Evolutionary conservation across 2,888 invertebrate genomes (phyloP), one percentile per base, ranked within the genome.

Genomic region (Thecophora atra): DNA sequence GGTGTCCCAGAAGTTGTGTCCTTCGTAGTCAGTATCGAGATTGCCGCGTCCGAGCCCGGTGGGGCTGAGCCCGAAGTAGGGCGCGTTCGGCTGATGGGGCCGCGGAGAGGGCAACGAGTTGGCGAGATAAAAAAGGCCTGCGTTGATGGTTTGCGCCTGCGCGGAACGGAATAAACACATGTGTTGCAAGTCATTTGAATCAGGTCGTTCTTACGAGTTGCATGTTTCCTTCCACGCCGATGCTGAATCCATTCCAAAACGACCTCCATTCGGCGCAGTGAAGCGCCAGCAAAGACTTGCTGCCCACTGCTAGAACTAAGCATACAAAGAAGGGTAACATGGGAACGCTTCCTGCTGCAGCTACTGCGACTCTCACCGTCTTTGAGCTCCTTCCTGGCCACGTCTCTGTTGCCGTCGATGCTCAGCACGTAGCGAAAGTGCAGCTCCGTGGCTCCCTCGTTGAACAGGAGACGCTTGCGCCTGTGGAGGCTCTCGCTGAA

Each of bases 1-100:
- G 0, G 90, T 90, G 76, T 91, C 91, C 90, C 90, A 90, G 80
- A 90, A 90, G 76, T 88, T 90, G 78, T 91, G 91, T 17, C 91
- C 91, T 87, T 86, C 73, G 73, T 87, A 87, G 73, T 87, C 87
- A 0, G 78, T 77, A 17, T 79, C 80, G 8, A 83, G 77, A 70
- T 83, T 78, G 7, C 82, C 83, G 71, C 89, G 87, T 0, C 89
- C 89, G 15, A 91, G 79, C 0, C 91, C 90, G 0, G 89, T 88
- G 0, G 91, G 90, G 78, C 90, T 90, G 7, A 90, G 84, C 0
- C 90, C 90, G 69, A 82, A 90, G 79, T 85, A 91, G 0, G 84
- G 81, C 24, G 85, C 87, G 0, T 85, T 82, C 0, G 85, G 84
- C 64, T 89, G 88, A 77, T 88, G 84, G 0, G 88, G 87, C 11